These are phyloP conservation scores for Spheniscus humboldti DNA, from an alignment of 2,797 vertebrate genomes.

Conservation along the genomic window DNA sequence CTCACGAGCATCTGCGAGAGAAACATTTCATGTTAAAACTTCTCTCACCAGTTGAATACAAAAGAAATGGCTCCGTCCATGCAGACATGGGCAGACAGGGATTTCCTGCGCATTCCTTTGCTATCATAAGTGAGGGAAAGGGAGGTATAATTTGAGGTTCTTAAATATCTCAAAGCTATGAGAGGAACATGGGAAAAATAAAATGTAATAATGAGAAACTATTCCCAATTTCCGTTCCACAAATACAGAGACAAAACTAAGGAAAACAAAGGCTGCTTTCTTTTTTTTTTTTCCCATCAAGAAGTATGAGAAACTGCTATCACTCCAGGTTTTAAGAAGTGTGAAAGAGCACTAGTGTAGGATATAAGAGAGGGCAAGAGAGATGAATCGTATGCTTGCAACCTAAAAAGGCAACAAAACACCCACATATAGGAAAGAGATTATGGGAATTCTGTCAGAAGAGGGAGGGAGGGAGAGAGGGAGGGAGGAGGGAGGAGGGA, in stretches of 20 bases:
- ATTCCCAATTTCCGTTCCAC: background rate
- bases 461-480: background rate
- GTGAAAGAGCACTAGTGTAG: background rate
- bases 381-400: background rate
- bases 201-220: background rate
- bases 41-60: background rate
- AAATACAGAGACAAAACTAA: background rate
- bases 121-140: background rate
- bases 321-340: background rate
- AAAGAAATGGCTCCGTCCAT: background rate
- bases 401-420: background rate
- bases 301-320: background rate
- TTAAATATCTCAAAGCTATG: background rate
- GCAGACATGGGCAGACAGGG: background rate
- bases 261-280: background rate
- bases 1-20: constrained; percentile 64
- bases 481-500: background rate
- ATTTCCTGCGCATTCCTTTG: background rate
- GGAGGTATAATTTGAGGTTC: background rate
- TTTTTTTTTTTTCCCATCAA: background rate
- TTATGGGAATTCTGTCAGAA: background rate
- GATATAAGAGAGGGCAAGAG: background rate
- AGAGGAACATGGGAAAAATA: background rate
- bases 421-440: background rate
- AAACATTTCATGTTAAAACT: background rate